Evolutionary conservation across 1,140 invertebrate genomes (phyloP), one percentile per base, ranked within the genome.

Genomic region (Bombus soroeensis): DNA sequence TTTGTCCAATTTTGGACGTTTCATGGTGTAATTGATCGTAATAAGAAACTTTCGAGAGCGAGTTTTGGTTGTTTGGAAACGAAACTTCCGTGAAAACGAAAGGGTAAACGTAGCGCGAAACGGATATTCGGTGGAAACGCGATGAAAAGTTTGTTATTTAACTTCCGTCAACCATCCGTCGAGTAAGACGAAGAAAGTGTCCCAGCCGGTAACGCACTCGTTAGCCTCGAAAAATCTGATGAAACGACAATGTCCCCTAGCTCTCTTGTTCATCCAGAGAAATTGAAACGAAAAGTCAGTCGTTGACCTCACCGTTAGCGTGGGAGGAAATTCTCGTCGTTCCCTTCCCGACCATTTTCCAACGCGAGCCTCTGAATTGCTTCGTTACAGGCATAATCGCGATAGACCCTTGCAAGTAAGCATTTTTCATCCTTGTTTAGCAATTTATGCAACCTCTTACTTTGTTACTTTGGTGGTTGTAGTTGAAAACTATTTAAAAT

Each of bases 141-240:
- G n/a, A 6, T 3, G n/a, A 18, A 34, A 53, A 37, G 53, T 70
- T 79, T 72, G 75, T 79, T 79, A 47, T 47, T 71, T 62, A 72
- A 84, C 39, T 80, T 70, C 3, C 39, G 22, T 80, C 34, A n/a
- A 70, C 3, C 53, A 47, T 39, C 57, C n/a, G 3, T 37, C 47
- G 66, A 15, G 22, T 53, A 59, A 10, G 28, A 43, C 39, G 25
- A 32, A 39, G 37, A 59, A 34, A 43, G 28, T 59, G n/a, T 5
- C 22, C 32, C 43, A 43, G 5, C 10, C 75, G 9, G 39, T 10
- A 43, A 37, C 8, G 76, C 4, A 18, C n/a, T 83, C 81, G 73
- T 83, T 71, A 34, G 39, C 34, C 41, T 25, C 8, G 53, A 84
- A 84, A 84, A 84, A 72, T 84, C 68, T 72, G 75, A 84, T 79